Evolutionary conservation across 2,888 invertebrate genomes (phyloP).

Genomic region (Epinotia brunnichana): DNA sequence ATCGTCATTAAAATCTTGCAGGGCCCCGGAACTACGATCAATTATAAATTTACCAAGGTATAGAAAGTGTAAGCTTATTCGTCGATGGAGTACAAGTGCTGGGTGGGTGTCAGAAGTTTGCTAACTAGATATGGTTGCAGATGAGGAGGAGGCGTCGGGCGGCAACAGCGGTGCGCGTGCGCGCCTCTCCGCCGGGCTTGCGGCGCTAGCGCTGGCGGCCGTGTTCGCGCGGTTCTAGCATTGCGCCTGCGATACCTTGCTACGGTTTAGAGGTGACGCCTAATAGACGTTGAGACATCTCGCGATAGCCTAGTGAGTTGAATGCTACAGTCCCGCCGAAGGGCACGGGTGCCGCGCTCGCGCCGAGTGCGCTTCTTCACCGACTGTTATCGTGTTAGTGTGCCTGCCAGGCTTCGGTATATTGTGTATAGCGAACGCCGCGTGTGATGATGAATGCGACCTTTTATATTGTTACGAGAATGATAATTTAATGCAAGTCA

Average conservation of each 20-base stretch:
- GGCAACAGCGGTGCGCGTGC: constrained; percentile 54
- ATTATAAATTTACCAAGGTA: neutral
- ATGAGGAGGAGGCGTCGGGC: constrained; percentile 56
- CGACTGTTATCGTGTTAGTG: constrained; percentile 76
- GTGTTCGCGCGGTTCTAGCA: constrained; percentile 44
- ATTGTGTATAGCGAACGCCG: constrained; percentile 77
- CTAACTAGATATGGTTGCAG: constrained; percentile 49
- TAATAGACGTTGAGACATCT: constrained; percentile 49
- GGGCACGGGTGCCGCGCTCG: constrained; percentile 46
- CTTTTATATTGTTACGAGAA: constrained; percentile 78
- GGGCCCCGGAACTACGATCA: neutral
- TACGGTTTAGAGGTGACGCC: constrained; percentile 51
- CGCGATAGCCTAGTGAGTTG: constrained; percentile 63
- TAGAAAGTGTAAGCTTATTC: neutral
- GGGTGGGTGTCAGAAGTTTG: neutral
- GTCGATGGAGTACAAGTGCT: constrained; percentile 30
- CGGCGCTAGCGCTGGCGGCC: constrained; percentile 41
- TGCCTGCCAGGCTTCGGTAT: constrained; percentile 72
- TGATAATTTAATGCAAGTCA: constrained; percentile 82
- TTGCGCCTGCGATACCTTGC: constrained; percentile 14
- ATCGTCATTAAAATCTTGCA: neutral
- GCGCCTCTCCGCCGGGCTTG: constrained; percentile 21
- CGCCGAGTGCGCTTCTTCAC: constrained; percentile 65
- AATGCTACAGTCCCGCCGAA: constrained; percentile 39
- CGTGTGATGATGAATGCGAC: constrained; percentile 75